A percentile compares a stretch with the other conserved stretches of the same genome.
phyloP scores from a whole-genome alignment of 2,888 invertebrate species.

The Charanyca ferruginea region DNA sequence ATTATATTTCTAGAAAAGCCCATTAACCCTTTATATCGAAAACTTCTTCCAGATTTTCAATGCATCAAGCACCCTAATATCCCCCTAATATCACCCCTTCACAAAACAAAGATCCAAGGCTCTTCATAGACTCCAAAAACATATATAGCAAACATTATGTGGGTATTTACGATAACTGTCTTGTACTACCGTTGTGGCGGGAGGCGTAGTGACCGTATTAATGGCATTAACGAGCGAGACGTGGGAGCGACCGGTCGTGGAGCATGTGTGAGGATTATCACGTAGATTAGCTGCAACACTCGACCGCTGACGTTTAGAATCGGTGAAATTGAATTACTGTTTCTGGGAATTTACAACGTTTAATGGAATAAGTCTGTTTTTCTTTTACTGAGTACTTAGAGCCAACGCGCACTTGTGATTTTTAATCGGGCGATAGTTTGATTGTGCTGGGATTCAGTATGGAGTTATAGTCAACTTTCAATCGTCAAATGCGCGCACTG shows the following conservation, averaged over 20 bases:
- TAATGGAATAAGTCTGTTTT: neutral
- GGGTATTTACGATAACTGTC: conserved; percentile 20
- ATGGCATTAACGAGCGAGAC: conserved; percentile 38
- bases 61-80: too few species aligned
- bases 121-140: neutral
- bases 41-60: too few species aligned
- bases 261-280: conserved; percentile 28
- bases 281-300: conserved; percentile 34
- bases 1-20: too few species aligned
- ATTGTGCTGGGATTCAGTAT: too few species aligned
- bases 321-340: conserved; percentile 1
- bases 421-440: too few species aligned
- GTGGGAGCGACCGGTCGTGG: conserved; percentile 27
- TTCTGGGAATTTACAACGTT: neutral
- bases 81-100: neutral
- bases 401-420: too few species aligned
- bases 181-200: conserved; percentile 11
- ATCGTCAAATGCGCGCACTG: too few species aligned
- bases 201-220: conserved; percentile 22
- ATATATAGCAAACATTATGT: conserved; percentile 26
- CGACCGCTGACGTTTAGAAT: conserved; percentile 44
- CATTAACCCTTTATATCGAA: too few species aligned
- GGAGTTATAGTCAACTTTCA: too few species aligned
- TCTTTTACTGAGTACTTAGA: neutral
- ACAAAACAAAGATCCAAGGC: neutral